Base-by-base conservation (phyloP, 2,797 vertebrate genomes). In the Enteromius unitaeniatus region DNA sequence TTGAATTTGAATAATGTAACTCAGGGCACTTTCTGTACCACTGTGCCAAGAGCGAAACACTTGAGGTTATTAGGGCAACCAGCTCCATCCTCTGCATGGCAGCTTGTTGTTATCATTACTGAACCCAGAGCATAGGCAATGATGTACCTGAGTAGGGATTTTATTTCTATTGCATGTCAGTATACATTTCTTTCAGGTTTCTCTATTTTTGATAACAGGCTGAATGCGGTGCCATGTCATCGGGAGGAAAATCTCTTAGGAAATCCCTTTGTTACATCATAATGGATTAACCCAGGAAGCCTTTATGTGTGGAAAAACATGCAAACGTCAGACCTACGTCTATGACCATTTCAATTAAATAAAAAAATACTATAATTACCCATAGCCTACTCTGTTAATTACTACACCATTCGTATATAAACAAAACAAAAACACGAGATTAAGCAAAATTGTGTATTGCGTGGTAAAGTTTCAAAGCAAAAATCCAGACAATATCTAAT, bases 201-300 rank as follows among this genome's bases (percentile, higher is more conserved):
- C 19, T 64, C 19, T 45, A 3, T 51, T 55, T 17, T 19, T 28
- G 28, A 13, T 26, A 3, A 49, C 11, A 65, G 1, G 4, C 19
- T 28, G 23, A 7, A 34, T 45, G 10, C 58, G 21, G 55, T 26
- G 23, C 13, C n/a, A 2, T 6, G 11, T 19, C 60, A 23, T 47
- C 31, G 19, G 4, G 23, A 6, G 49, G n/a, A 15, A 7, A 80
- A 28, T 31, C 49, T 21, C 15, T 21, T 10, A 26, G 53, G 68
- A 42, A 73, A 73, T 62, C 37, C 68, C 68, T 26, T 9, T 65
- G 17, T 49, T 34, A 62, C 79, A 37, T 64, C 40, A 73, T 17
- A 34, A 47, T 47, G 69, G 40, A 64, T 49, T 23, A 23, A 17
- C 40, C 23, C 49, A 23, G 42, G 26, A 7, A 60, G 10, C 26